Evolutionary conservation across 2,113 vertebrate species (phyloP), one percentile per base, ranked within the genome.

Genomic region (Melanerpes aurifrons): DNA sequence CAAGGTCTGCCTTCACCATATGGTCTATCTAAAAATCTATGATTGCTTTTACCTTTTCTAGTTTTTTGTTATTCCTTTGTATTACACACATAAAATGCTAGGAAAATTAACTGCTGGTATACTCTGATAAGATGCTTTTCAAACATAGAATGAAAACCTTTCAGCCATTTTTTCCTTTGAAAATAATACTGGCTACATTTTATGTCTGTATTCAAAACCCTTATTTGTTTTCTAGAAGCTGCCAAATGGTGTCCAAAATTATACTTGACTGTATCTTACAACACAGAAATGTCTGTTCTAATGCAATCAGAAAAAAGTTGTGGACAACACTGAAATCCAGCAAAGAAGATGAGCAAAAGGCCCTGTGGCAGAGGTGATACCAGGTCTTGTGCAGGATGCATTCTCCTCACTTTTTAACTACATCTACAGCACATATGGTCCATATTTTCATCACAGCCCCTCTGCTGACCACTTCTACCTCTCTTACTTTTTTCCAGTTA

Each of bases 1-100:
- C 72, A 89, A 78, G 93, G 64, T 87, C 89, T 94, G 79, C 61
- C 85, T 87, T 89, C 82, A 88, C 87, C 94, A 96, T 96, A 96
- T 94, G 93, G 82, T 77, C 64, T 87, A 86, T 66, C 66, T 90
- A 92, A 84, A 77, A 79, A 79, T 84, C 89, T 92, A 71, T 32
- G 74, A 73, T 48, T 93, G 59, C 47, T 92, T 93, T 82, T 91
- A 92, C 94, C 94, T 95, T 93, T 91, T 48, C 31, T 45, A 68
- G 29, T 64, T 58, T 87, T 96, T 95, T 95, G 92, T 92, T 71
- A 31, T 64, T 22, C 37, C 53, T 89, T 82, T 9, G 2, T 68
- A 72, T 77, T 75, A 54, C 43, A 82, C 7, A 77, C 54, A 86
- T 83, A 95, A 94, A 96, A 91, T 81, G 69, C 50, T 71, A 50